Evolutionary conservation across 2,797 vertebrate genomes (phyloP).

Genomic region (Gobio occitaniae): DNA sequence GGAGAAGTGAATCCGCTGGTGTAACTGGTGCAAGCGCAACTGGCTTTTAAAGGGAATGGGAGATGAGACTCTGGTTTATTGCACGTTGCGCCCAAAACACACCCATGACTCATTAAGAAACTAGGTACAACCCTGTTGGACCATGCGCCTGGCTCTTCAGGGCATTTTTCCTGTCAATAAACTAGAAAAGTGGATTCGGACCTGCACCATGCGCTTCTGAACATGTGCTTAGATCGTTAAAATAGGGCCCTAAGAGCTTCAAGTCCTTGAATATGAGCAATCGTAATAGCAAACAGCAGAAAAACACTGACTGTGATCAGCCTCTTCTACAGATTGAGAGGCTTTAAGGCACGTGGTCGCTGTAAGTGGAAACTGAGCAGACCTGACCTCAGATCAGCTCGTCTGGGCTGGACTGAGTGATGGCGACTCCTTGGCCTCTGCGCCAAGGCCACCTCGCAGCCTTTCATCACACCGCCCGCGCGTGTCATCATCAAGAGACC

Average conservation of each 20-base stretch:
- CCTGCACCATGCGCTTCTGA: too few species aligned
- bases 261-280: neutral
- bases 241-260: neutral
- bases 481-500: conserved; percentile 66
- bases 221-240: too few species aligned
- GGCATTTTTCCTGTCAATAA: too few species aligned
- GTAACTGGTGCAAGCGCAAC: too few species aligned
- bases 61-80: too few species aligned
- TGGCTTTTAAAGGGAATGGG: too few species aligned
- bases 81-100: too few species aligned
- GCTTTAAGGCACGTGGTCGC: neutral
- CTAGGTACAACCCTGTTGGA: too few species aligned
- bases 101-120: too few species aligned
- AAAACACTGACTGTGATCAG: neutral
- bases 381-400: conserved; percentile 71
- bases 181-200: too few species aligned
- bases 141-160: too few species aligned
- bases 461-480: conserved; percentile 78
- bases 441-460: conserved; percentile 77
- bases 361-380: neutral
- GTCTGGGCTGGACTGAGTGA: conserved; percentile 76
- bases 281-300: neutral
- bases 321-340: neutral
- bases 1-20: too few species aligned
- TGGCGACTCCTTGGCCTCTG: conserved; percentile 79